Evolutionary conservation across 2,113 vertebrate genomes (phyloP), one percentile per base, ranked within the genome.

Genomic region (Glareola pratincola): DNA sequence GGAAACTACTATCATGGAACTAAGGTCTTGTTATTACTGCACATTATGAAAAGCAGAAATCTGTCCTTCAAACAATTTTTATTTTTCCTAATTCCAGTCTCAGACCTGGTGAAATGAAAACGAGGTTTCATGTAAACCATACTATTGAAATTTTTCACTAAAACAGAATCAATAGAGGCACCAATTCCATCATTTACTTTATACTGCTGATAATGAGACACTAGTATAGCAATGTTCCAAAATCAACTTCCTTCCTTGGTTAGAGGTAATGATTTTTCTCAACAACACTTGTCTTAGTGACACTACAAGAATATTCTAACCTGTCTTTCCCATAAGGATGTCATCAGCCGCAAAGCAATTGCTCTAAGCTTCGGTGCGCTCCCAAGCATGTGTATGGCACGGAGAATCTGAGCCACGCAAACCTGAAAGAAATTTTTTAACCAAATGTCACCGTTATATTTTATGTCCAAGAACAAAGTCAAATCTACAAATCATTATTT

Each of bases 261-360:
- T 59, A 81, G 23, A 39, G 1, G 14, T 12, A 94, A 78, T 11
- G 6, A 51, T 73, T 15, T 47, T 90, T 68, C 84, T 51, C 30
- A 63, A 39, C 36, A 22, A 24, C 9, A 56, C 5, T 59, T 45
- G 39, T 20, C 43, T 57, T 20, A 59, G 16, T 27, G 41, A 94
- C 17, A 43, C 37, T n/a, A 62, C 14, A 82, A 60, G 21, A 75
- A 82, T 60, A 86, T 53, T 87, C 94, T 85, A 72, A 99, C 99
- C 99, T 99, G 99, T 95, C 98, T 99, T 93, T 99, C 98, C 99
- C 99, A 99, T n/a, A 99, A 98, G 26, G 97, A 97, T 4, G 99
- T 98, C 97, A 99, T 98, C 84, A 99, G 97, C 21, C 99, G 98
- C 95, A 99, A 92, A 32, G 98, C 97, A 95, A 99, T 88, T 13